phyloP scores from a whole-genome alignment of 2,113 vertebrate genomes.

The Notiomystis cincta region DNA sequence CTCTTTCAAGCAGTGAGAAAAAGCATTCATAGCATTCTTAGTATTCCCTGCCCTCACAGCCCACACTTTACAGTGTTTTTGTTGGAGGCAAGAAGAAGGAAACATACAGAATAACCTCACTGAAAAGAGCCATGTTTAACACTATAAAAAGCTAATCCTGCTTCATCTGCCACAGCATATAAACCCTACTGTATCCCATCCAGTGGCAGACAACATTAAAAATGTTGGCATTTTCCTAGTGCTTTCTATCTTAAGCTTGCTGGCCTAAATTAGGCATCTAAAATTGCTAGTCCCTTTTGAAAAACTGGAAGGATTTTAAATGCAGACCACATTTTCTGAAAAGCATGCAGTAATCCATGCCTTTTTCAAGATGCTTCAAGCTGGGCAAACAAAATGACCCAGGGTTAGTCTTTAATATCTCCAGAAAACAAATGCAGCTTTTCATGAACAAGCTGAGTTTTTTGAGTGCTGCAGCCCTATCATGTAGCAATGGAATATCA shows the following conservation, averaged over 20 bases:
- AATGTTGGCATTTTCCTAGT: neutral
- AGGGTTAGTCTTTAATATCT: neutral
- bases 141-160: conserved; percentile 32
- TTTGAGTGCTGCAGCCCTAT: neutral
- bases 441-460: neutral
- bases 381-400: neutral
- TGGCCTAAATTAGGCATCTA: neutral
- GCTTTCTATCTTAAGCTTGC: neutral
- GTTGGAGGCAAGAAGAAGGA: conserved; percentile 22
- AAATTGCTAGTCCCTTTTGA: neutral
- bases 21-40: conserved; percentile 31
- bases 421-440: neutral
- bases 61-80: conserved; percentile 46
- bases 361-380: neutral
- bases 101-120: neutral
- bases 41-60: neutral
- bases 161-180: neutral
- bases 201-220: neutral
- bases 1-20: conserved; percentile 11
- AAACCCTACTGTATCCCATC: neutral
- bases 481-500: neutral
- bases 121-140: conserved; percentile 37
- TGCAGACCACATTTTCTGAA: neutral
- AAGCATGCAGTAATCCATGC: neutral
- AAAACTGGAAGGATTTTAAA: neutral